Evolutionary conservation across 2,113 vertebrate species (phyloP).

Genomic region (Ictidomys tridecemlineatus): DNA sequence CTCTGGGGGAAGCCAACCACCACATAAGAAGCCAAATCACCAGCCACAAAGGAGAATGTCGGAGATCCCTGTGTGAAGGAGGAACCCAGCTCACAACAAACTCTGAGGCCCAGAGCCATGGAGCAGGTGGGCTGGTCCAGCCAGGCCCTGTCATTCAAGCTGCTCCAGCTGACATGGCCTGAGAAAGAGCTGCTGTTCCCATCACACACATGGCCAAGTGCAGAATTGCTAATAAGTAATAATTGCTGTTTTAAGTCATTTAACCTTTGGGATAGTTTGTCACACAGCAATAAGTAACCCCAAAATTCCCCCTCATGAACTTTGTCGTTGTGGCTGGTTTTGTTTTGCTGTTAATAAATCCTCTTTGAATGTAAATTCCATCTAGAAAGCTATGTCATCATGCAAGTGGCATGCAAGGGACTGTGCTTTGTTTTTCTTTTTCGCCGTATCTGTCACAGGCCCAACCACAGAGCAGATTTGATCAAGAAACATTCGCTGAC

Average conservation of each 20-base stretch:
- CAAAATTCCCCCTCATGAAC: neutral
- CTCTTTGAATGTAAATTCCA: neutral
- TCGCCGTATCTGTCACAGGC: neutral
- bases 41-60: neutral
- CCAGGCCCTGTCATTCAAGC: accelerated
- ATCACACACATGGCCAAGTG: accelerated
- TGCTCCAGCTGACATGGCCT: accelerated
- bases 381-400: neutral
- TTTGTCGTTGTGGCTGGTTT: neutral
- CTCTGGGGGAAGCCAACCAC: neutral
- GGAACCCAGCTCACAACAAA: neutral
- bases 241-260: neutral
- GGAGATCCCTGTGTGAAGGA: neutral
- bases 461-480: too few relatives aligned
- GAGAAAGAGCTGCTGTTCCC: neutral
- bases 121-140: accelerated
- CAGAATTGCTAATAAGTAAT: neutral
- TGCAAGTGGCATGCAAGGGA: neutral
- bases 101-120: accelerated
- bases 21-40: neutral
- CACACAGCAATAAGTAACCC: neutral
- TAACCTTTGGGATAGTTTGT: neutral
- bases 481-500: neutral
- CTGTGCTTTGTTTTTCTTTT: neutral
- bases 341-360: neutral